A percentile compares a stretch with the other conserved stretches of the same genome.
phyloP scores from a whole-genome alignment of 1,140 invertebrate genomes.

The Periplaneta americana region DNA sequence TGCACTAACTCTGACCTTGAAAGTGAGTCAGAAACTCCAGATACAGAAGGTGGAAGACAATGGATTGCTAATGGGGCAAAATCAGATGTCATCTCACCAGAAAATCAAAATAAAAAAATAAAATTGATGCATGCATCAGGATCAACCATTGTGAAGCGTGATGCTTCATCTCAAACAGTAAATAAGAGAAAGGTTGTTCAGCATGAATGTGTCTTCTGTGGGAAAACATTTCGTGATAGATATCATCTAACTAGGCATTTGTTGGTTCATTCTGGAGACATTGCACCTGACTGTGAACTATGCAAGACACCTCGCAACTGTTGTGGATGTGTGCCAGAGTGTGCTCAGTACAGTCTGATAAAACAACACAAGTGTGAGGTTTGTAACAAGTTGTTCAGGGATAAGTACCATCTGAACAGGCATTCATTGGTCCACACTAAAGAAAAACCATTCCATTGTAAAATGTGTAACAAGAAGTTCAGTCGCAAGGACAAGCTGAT shows the following conservation, averaged over 20 bases:
- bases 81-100: neutral
- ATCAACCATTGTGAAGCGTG: neutral
- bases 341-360: neutral
- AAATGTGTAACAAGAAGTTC: neutral
- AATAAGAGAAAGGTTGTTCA: neutral
- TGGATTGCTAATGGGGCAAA: neutral
- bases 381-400: neutral
- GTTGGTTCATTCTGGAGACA: neutral
- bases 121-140: neutral
- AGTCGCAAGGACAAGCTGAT: neutral
- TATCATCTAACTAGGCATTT: neutral
- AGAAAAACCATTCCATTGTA: neutral
- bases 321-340: neutral
- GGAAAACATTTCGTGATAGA: neutral
- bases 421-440: neutral
- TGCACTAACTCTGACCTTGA: neutral
- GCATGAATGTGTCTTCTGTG: neutral
- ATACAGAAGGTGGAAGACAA: neutral
- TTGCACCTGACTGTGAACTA: neutral
- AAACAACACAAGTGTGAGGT: neutral
- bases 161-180: neutral
- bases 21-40: no score
- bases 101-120: neutral
- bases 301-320: neutral
- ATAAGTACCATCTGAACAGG: neutral